Percentiles rank a stretch among this genome's conserved stretches.
These are phyloP conservation scores for Psephotus haematonotus DNA, from an alignment of 2,113 vertebrate genomes.

Conservation along the genomic window DNA sequence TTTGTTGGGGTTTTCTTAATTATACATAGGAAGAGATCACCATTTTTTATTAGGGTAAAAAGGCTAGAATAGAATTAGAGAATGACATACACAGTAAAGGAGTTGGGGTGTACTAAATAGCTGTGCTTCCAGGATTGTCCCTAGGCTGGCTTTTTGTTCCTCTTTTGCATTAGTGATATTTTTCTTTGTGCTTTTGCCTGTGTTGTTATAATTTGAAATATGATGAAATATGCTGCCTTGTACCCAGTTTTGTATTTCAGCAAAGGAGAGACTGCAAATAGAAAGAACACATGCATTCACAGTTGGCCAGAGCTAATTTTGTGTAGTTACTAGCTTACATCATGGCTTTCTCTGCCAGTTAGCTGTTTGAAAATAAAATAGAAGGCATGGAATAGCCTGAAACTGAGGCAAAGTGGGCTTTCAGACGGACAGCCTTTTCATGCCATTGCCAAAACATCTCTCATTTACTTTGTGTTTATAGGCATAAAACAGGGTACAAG, in stretches of 20 bases:
- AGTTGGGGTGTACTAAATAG: background rate
- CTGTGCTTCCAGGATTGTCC: background rate
- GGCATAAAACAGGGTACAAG: background rate
- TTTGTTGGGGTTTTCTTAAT: background rate
- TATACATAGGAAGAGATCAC: background rate
- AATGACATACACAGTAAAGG: background rate
- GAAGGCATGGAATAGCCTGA: background rate
- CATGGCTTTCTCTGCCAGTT: background rate
- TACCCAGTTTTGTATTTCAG: background rate
- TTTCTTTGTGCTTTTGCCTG: background rate
- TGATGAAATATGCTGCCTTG: background rate
- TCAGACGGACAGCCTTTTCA: background rate
- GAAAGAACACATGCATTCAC: conserved; percentile 13
- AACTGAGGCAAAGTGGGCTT: background rate
- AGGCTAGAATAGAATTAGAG: background rate
- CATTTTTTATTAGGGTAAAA: background rate
- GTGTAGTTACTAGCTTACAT: background rate
- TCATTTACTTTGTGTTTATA: background rate
- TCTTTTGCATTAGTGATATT: background rate
- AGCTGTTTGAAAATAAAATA: background rate
- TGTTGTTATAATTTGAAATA: background rate
- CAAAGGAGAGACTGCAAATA: background rate
- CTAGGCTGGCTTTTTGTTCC: background rate
- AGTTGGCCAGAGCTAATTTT: conserved; percentile 1
- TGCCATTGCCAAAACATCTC: background rate